phyloP scores from a whole-genome alignment of 2,888 invertebrate species.

The Danaus chrysippus region DNA sequence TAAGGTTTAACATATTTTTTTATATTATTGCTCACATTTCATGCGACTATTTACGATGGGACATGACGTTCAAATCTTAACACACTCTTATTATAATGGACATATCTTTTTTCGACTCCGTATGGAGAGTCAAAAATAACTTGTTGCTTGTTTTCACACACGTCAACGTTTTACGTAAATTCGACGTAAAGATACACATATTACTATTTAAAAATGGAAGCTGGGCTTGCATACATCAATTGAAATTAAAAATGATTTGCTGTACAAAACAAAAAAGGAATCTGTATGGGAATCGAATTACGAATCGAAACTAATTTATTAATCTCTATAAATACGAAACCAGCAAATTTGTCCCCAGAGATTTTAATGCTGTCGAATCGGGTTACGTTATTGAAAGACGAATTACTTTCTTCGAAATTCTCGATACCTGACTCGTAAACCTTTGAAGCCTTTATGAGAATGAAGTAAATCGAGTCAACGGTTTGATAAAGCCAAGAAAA shows the following conservation, averaged over 20 bases:
- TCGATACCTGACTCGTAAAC: constrained; percentile 14
- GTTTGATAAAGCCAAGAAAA: constrained; percentile 5
- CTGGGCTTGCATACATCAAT: too few species aligned
- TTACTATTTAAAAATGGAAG: too few species aligned
- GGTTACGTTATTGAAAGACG: constrained; percentile 28
- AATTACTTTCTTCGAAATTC: constrained; percentile 12
- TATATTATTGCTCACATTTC: constrained; percentile 9
- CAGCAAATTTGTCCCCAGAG: constrained; percentile 20
- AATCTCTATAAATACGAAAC: constrained; percentile 30
- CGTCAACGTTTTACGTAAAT: too few species aligned
- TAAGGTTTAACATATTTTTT: not conserved
- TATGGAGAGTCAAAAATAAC: constrained; percentile 26
- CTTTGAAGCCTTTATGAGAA: constrained; percentile 9
- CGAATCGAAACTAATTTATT: constrained; percentile 21
- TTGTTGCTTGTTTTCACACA: constrained; percentile 18
- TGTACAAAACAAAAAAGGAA: not conserved
- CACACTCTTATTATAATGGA: constrained; percentile 23
- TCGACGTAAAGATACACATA: too few species aligned
- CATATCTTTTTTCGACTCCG: constrained; percentile 22
- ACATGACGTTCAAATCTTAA: constrained; percentile 14
- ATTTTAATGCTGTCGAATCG: constrained; percentile 27
- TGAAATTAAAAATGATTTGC: not conserved
- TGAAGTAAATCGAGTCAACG: constrained; percentile 12
- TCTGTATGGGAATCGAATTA: not conserved
- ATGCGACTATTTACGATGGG: constrained; percentile 18